Percentiles rank a stretch among this genome's conserved stretches.
These are phyloP conservation scores for Torymus tubicola DNA, from an alignment of 2,888 invertebrate species.

Conservation along the genomic window DNA sequence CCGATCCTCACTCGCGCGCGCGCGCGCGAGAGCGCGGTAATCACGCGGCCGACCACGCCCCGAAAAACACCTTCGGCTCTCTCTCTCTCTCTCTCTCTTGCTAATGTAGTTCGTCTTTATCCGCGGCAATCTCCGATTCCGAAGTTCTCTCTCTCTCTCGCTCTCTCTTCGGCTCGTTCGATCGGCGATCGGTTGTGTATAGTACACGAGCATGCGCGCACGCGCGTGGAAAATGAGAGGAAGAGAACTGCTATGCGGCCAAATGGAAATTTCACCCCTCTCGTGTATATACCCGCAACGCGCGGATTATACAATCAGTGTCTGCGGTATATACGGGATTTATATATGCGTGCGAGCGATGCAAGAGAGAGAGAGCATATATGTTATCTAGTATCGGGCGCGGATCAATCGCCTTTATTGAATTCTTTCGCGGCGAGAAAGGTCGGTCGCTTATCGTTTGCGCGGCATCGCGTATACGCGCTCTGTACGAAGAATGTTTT, in stretches of 20 bases:
- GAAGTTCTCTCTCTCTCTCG: not conserved
- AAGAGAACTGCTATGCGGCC: not conserved
- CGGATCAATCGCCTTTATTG: constrained; percentile 55
- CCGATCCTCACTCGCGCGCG: constrained; percentile 1
- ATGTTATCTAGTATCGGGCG: constrained; percentile 47
- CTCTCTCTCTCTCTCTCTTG: constrained; percentile 59
- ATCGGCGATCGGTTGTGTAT: constrained; percentile 23
- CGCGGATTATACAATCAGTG: constrained; percentile 34
- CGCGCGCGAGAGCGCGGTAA: constrained; percentile 66
- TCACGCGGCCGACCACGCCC: constrained; percentile 76
- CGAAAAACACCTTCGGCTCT: constrained; percentile 73
- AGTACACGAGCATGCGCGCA: not conserved
- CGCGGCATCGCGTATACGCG: not conserved
- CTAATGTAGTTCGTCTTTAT: constrained; percentile 56
- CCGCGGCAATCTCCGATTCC: constrained; percentile 54
- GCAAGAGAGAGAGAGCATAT: too few species aligned
- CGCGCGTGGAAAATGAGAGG: constrained; percentile 40
- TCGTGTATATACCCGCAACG: not conserved
- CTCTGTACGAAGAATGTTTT: not conserved
- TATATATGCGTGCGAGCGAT: not conserved
- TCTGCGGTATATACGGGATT: not conserved
- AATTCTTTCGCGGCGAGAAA: constrained; percentile 42
- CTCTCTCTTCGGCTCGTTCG: not conserved
- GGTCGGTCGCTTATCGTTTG: not conserved
- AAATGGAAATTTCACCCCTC: constrained; percentile 44